A percentile compares a stretch with the other conserved stretches of the same genome.
Evolutionary conservation across 2,888 invertebrate species (phyloP).

Genomic region (Arge pagana): DNA sequence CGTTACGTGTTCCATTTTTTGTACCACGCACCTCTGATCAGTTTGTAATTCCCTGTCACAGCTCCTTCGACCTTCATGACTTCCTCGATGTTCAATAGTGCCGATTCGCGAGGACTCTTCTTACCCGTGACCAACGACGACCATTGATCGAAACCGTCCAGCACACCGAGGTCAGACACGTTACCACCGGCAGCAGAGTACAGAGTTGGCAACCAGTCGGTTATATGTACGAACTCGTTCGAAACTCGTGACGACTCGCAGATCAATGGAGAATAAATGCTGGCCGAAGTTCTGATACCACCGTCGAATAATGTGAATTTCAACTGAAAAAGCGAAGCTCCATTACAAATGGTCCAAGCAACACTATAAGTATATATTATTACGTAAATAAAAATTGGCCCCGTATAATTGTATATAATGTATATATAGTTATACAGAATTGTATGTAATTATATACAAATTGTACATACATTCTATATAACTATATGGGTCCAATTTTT

Average conservation of each 20-base stretch:
- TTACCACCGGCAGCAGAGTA: conserved; percentile 52
- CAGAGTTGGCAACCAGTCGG: conserved; percentile 83
- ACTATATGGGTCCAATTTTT: not conserved
- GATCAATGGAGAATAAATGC: conserved; percentile 74
- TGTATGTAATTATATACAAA: no score
- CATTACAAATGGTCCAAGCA: not conserved
- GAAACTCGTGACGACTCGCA: conserved; percentile 63
- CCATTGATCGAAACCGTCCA: conserved; percentile 61
- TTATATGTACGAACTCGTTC: conserved; percentile 73
- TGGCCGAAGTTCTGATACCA: conserved; percentile 75
- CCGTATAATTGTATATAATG: no score
- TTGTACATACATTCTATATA: not conserved
- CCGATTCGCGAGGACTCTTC: conserved; percentile 63
- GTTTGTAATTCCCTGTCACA: conserved; percentile 36
- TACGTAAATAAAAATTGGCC: no score
- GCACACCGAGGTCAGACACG: conserved; percentile 56
- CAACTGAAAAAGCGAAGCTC: conserved; percentile 57
- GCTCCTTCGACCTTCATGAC: conserved; percentile 35
- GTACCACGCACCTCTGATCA: conserved; percentile 41
- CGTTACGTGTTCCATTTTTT: no score
- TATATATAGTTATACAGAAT: no score
- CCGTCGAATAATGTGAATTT: conserved; percentile 88
- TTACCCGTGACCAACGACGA: conserved; percentile 36
- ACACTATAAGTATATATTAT: no score
- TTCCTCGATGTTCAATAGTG: conserved; percentile 76